Evolutionary conservation across 1,140 invertebrate genomes (phyloP).

Genomic region (Ruditapes philippinarum): DNA sequence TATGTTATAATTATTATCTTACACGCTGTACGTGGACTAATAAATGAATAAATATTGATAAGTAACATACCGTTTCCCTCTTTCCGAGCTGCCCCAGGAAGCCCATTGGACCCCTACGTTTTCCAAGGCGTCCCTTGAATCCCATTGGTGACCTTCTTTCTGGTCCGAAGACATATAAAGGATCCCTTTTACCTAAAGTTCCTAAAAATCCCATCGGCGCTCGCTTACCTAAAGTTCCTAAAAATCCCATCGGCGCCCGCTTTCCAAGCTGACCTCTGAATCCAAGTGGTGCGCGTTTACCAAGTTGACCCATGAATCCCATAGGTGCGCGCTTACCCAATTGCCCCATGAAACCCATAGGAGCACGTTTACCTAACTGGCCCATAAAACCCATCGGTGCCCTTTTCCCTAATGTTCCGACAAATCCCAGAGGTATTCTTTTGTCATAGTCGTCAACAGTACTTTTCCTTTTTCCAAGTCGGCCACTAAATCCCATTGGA

Average conservation of each 20-base stretch:
- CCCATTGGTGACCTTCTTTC: conserved; percentile 54
- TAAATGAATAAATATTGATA: too few relatives aligned
- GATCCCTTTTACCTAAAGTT: conserved; percentile 30
- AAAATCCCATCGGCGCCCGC: conserved; percentile 51
- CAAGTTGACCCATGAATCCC: conserved; percentile 42
- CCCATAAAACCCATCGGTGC: conserved; percentile 54
- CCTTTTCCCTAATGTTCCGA: conserved; percentile 28
- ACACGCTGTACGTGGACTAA: too few relatives aligned
- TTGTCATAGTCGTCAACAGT: conserved; percentile 1
- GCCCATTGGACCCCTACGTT: conserved; percentile 31
- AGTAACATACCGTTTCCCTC: background rate
- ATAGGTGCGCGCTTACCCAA: conserved; percentile 48
- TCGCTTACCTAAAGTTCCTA: conserved; percentile 42
- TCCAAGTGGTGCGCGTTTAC: conserved; percentile 46
- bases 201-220: conserved; percentile 52
- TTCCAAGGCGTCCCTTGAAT: conserved; percentile 40
- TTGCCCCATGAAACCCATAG: conserved; percentile 41
- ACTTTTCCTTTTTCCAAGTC: conserved; percentile 34
- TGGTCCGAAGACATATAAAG: background rate
- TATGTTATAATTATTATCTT: too few relatives aligned
- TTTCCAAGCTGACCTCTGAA: conserved; percentile 49
- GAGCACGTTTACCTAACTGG: conserved; percentile 45
- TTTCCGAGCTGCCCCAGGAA: conserved; percentile 38
- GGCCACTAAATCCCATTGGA: conserved; percentile 36
- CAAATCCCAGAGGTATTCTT: conserved; percentile 23